These are phyloP conservation scores for Helogale parvula DNA, from an alignment of 2,113 vertebrate genomes.

Conservation along the genomic window DNA sequence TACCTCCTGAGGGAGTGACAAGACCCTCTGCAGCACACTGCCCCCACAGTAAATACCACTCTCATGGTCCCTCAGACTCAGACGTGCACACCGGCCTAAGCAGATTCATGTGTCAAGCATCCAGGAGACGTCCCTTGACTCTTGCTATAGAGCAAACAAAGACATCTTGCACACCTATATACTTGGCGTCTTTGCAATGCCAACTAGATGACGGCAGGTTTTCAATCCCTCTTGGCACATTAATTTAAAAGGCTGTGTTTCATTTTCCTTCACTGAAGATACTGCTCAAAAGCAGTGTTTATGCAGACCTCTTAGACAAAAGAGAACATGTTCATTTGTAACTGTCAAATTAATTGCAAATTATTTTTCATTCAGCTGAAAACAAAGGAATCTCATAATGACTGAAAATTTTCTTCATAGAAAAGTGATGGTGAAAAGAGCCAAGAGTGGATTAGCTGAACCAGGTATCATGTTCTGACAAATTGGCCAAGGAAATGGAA, in stretches of 20 bases:
- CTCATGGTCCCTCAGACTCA: not conserved
- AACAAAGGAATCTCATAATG: constrained; percentile 53
- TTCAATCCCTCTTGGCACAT: not conserved
- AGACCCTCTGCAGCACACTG: not conserved
- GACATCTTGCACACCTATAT: not conserved
- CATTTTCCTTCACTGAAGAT: constrained; percentile 43
- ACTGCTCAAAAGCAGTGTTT: constrained; percentile 47
- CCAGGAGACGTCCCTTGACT: not conserved
- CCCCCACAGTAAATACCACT: not conserved
- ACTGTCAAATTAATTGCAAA: constrained; percentile 72
- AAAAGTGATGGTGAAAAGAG: constrained; percentile 21
- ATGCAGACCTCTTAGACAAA: constrained; percentile 53
- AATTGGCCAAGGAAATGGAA: constrained; percentile 30
- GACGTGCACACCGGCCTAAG: not conserved
- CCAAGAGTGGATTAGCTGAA: constrained; percentile 44
- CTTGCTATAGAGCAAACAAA: not conserved
- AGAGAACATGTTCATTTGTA: constrained; percentile 65
- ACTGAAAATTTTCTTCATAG: constrained; percentile 10
- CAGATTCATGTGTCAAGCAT: not conserved
- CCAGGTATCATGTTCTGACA: constrained; percentile 1
- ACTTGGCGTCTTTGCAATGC: not conserved
- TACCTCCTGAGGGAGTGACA: not conserved
- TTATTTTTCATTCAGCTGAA: constrained; percentile 67
- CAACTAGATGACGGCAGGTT: not conserved
- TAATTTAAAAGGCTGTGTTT: constrained; percentile 51